Conservation (phyloP, 2,888 invertebrate species). For the Allacma fusca region DNA sequence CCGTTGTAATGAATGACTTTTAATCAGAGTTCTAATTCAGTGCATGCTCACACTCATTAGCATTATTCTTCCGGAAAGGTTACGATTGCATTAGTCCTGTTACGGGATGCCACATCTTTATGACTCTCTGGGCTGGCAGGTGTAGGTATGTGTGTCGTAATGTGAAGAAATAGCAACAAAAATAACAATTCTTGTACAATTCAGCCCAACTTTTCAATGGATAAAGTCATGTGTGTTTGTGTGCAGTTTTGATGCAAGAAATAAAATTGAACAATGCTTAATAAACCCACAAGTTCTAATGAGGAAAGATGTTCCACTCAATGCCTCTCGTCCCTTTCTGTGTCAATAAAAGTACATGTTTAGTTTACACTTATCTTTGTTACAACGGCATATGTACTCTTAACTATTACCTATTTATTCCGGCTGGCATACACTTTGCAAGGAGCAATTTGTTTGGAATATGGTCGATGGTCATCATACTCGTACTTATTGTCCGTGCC, state of each 20-base stretch:
- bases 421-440: too few species aligned
- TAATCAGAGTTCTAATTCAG: conserved; percentile 9
- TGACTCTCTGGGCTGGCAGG: not conserved
- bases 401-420: not conserved
- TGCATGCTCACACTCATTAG: conserved; percentile 1
- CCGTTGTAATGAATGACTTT: not conserved
- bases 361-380: not conserved
- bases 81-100: not conserved
- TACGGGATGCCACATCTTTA: not conserved
- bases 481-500: too few species aligned
- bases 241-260: too few species aligned
- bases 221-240: too few species aligned
- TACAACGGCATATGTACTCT: not conserved
- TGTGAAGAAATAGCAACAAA: not conserved
- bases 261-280: too few species aligned
- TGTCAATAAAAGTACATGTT: conserved; percentile 3
- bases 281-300: conserved; percentile 5
- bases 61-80: conserved; percentile 10
- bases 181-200: not conserved
- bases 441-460: too few species aligned
- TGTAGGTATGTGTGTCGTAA: not conserved
- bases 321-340: conserved; percentile 4
- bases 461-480: too few species aligned
- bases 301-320: conserved; percentile 21
- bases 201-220: too few species aligned